phyloP scores from a whole-genome alignment of 2,888 invertebrate species.

The Lamellibrachia satsuma region DNA sequence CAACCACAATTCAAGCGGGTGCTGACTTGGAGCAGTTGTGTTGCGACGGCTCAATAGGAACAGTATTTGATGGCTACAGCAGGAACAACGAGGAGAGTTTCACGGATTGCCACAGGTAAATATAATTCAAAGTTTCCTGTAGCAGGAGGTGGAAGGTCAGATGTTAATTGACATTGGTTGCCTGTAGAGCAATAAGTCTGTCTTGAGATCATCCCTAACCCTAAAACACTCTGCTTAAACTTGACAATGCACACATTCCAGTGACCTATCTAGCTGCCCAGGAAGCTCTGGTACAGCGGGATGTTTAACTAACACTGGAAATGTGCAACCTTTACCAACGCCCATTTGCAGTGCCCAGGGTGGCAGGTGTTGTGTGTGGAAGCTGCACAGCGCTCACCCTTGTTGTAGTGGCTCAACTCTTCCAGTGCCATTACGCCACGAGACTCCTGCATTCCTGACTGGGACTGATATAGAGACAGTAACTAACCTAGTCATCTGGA shows the following conservation, averaged over 20 bases:
- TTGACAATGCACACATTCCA: neutral
- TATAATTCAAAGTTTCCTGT: neutral
- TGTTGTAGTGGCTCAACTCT: neutral
- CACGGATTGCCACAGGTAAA: neutral
- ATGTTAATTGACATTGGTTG: neutral
- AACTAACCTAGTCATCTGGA: no score
- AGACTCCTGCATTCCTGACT: no score
- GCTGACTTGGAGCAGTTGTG: neutral
- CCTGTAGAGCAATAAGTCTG: neutral
- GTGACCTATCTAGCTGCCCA: neutral
- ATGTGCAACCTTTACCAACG: neutral
- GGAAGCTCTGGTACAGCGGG: neutral
- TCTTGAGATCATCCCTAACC: neutral
- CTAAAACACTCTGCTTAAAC: neutral
- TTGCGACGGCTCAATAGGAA: neutral
- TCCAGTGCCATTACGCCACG: neutral
- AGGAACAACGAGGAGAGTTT: neutral
- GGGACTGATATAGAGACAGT: no score
- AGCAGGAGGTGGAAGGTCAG: no score
- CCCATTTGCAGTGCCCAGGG: no score
- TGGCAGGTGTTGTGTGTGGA: no score
- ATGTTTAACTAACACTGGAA: neutral
- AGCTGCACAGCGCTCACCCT: neutral
- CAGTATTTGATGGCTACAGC: neutral
- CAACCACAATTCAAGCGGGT: neutral